Evolutionary conservation across 2,113 vertebrate species (phyloP), one percentile per base, ranked within the genome.

Genomic region (Illadopsis cleaveri): DNA sequence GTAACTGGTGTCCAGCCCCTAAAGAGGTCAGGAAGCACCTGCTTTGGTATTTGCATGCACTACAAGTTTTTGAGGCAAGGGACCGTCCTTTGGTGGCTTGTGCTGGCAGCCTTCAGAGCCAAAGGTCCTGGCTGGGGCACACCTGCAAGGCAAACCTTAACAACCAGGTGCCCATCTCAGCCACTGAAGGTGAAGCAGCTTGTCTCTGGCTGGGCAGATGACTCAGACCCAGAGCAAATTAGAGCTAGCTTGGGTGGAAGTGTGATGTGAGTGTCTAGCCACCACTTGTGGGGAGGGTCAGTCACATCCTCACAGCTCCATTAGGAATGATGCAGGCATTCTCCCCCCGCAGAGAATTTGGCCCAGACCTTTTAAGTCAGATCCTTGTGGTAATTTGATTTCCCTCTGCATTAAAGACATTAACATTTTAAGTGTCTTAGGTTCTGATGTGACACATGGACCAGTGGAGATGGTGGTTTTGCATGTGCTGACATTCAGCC

Each of bases 1-100:
- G 28, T 77, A 81, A 58, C 37, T 76, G 58, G 35, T 90, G 85
- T 84, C 85, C 90, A 88, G 76, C 12, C 88, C 40, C 47, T 77
- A 37, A 71, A 92, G 90, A 90, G 62, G 68, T 68, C 95, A 96
- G 89, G 93, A 95, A 93, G 76, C 95, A 96, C 93, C 93, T 94
- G 95, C 2, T 23, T 44, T 73, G 42, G n/a, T 78, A 95, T 95
- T 92, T 96, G 93, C 93, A 94, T 93, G 53, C 19, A 23, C 56
- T 35, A 51, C 48, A 83, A 93, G 25, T 64, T 73, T 86, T 60
- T 93, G 92, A 60, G 61, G 93, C n/a, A 65, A 48, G 86, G 20
- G 64, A 71, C 72, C 0, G 1, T 90, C 82, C 61, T 94, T 93
- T 65, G 60, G 85, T 89, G 80, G 35, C 56, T 95, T 75, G 73